Conservation (phyloP, 1,140 invertebrate genomes). For the Brevipalpus yothersi region DNA sequence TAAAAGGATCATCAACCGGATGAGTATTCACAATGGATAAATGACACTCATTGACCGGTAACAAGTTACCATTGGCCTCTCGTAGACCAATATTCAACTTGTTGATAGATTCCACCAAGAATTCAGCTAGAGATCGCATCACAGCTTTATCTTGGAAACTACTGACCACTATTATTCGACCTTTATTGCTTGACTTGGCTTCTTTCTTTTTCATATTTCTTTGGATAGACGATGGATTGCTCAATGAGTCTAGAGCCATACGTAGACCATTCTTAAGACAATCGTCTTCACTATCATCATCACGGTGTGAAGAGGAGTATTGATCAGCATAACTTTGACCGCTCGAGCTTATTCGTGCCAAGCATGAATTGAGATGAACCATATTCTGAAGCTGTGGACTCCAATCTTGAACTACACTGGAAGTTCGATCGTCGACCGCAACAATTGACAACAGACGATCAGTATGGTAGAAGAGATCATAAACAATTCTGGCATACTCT, state of each 20-base stretch:
- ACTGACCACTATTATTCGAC: constrained; percentile 13
- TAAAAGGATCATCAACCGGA: constrained; percentile 34
- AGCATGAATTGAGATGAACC: neutral
- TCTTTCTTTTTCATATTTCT: constrained; percentile 19
- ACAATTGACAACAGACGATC: constrained; percentile 2
- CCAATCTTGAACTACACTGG: neutral
- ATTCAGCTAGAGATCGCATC: neutral
- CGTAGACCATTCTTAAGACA: constrained; percentile 56
- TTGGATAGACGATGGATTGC: constrained; percentile 33
- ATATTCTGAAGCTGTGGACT: constrained; percentile 3
- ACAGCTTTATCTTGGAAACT: constrained; percentile 9
- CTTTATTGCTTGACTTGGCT: constrained; percentile 10
- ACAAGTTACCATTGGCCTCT: neutral
- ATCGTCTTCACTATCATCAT: constrained; percentile 28
- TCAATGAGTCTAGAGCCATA: constrained; percentile 59
- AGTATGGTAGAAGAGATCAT: constrained; percentile 39
- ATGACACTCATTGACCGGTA: constrained; percentile 59
- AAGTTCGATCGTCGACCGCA: neutral
- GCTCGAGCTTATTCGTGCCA: neutral
- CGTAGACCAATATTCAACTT: neutral
- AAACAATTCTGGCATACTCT: constrained; percentile 84
- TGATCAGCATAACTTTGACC: too few relatives aligned
- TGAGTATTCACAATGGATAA: constrained; percentile 64
- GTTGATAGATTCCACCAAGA: neutral
- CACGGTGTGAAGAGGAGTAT: too few relatives aligned